Percentiles rank a stretch among this genome's conserved stretches.
Conservation (phyloP, 2,113 vertebrate species). For the Brienomyrus brachyistius region DNA sequence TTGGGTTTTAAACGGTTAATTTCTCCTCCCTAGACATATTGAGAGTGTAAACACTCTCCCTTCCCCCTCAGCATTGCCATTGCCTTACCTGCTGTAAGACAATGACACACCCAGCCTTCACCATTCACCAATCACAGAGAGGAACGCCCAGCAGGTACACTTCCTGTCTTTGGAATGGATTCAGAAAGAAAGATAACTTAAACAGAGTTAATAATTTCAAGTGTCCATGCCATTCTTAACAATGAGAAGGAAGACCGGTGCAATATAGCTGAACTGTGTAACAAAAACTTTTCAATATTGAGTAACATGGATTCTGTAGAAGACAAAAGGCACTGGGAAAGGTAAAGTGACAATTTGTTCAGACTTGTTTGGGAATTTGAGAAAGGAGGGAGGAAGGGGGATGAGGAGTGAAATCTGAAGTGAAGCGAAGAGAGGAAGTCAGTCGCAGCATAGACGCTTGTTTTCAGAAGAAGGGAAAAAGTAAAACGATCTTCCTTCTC, state of each 20-base stretch:
- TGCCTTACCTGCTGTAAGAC: conserved; percentile 49
- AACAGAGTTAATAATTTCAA: conserved; percentile 20
- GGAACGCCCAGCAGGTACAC: conserved; percentile 46
- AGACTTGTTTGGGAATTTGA: conserved; percentile 73
- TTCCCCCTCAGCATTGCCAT: conserved; percentile 29
- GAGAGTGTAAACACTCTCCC: background rate
- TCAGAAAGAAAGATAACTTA: conserved; percentile 26
- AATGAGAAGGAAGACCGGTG: background rate
- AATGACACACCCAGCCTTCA: conserved; percentile 55
- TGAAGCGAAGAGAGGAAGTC: conserved; percentile 15
- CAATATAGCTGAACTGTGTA: background rate
- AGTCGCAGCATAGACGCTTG: conserved; percentile 47
- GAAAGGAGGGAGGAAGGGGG: conserved; percentile 50
- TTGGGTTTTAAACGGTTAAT: background rate
- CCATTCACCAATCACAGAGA: conserved; percentile 51
- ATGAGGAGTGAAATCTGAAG: conserved; percentile 20
- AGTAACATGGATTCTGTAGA: conserved; percentile 26
- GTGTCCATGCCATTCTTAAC: background rate
- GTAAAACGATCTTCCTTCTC: background rate
- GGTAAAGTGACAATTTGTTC: conserved; percentile 66
- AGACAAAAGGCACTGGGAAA: conserved; percentile 36
- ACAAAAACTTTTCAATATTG: conserved; percentile 19
- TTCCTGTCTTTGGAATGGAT: conserved; percentile 53
- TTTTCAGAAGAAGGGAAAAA: conserved; percentile 18
- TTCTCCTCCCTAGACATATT: background rate